Conservation (phyloP, 2,888 invertebrate species). For the Andrena bicolor region DNA sequence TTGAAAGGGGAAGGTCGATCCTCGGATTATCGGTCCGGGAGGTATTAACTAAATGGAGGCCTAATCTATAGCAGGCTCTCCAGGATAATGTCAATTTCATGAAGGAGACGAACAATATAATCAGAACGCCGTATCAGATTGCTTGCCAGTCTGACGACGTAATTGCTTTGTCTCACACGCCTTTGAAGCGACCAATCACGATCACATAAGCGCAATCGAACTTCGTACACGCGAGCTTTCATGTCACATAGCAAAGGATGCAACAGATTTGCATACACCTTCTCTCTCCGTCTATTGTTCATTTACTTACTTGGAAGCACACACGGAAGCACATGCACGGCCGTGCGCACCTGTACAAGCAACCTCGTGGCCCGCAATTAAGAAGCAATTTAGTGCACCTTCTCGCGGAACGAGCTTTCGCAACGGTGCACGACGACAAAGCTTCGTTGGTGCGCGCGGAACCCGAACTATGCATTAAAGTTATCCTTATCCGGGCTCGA, state of each 20-base stretch:
- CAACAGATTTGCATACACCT: constrained; percentile 26
- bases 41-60: constrained; percentile 2
- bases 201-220: constrained; percentile 40
- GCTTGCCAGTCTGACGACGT: constrained; percentile 30
- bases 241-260: constrained; percentile 19
- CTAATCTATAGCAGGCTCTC: constrained; percentile 2
- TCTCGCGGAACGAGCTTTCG: constrained; percentile 49
- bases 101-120: constrained; percentile 46
- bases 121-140: constrained; percentile 48
- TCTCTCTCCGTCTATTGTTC: constrained; percentile 3
- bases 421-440: constrained; percentile 39
- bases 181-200: constrained; percentile 44
- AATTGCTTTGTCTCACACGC: constrained; percentile 55
- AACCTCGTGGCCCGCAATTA: constrained; percentile 61
- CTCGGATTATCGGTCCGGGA: neutral
- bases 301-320: neutral
- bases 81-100: constrained; percentile 39
- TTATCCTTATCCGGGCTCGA: constrained; percentile 37
- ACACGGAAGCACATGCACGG: neutral
- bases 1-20: neutral
- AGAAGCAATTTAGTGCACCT: constrained; percentile 57
- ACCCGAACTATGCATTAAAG: constrained; percentile 42
- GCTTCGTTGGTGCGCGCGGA: constrained; percentile 3
- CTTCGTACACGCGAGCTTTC: constrained; percentile 22
- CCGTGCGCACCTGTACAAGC: constrained; percentile 2